phyloP scores from a whole-genome alignment of 2,113 vertebrate genomes.

The Nanorana parkeri region DNA sequence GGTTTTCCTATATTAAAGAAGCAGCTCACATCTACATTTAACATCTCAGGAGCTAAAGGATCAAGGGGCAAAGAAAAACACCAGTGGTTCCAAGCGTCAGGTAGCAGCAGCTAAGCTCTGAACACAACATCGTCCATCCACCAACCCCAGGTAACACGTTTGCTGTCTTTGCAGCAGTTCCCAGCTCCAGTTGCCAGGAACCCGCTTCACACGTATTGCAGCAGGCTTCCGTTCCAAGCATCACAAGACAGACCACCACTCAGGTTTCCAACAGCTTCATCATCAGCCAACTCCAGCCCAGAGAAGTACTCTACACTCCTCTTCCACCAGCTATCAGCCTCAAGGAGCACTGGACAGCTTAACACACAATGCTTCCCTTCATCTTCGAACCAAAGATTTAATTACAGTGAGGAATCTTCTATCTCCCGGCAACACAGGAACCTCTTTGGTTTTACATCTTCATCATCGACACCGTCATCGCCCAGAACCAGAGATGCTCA shows the following conservation, averaged over 20 bases:
- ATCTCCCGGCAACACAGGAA: slow-evolving; percentile 43
- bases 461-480: slow-evolving; percentile 23
- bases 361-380: slow-evolving; percentile 43
- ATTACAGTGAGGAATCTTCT: slow-evolving; percentile 34
- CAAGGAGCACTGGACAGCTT: slow-evolving; percentile 41
- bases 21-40: slow-evolving; percentile 7
- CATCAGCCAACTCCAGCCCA: slow-evolving; percentile 43
- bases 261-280: slow-evolving; percentile 32
- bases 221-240: slow-evolving; percentile 40
- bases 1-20: slow-evolving; percentile 9
- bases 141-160: slow-evolving; percentile 49
- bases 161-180: slow-evolving; percentile 57
- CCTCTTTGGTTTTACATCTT: slow-evolving; percentile 39
- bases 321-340: slow-evolving; percentile 44
- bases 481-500: slow-evolving; percentile 44
- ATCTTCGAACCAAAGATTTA: slow-evolving; percentile 40
- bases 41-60: slow-evolving; percentile 5
- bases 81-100: slow-evolving; percentile 30
- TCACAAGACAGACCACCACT: slow-evolving; percentile 46
- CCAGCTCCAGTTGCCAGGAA: slow-evolving; percentile 44
- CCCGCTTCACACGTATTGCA: slow-evolving; percentile 49
- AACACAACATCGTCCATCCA: slow-evolving; percentile 2
- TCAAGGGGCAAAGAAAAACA: slow-evolving; percentile 15
- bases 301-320: slow-evolving; percentile 31
- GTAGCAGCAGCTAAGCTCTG: slow-evolving; percentile 44